Percentiles rank a stretch among this genome's conserved stretches.
phyloP scores from a whole-genome alignment of 1,140 invertebrate genomes.

The Ceratosolen solmsi region DNA sequence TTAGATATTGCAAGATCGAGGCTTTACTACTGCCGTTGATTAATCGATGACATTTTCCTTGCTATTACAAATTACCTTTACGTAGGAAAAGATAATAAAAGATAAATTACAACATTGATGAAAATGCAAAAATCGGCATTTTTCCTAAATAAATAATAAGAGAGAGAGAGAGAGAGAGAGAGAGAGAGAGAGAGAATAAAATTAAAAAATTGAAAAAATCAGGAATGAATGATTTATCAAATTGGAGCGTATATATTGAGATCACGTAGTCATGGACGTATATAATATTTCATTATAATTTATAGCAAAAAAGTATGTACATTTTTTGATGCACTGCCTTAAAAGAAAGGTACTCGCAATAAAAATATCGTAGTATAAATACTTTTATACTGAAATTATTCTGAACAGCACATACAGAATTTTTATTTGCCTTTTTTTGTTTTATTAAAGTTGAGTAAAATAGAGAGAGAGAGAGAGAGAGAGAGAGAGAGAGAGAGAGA shows the following conservation, averaged over 20 bases:
- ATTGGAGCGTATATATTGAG: neutral
- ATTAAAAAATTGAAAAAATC: neutral
- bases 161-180: no score
- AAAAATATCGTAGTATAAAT: neutral
- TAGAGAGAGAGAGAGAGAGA: no score
- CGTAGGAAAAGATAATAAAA: no score
- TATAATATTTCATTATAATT: conserved; percentile 23
- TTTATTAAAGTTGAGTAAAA: neutral
- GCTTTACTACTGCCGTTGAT: no score
- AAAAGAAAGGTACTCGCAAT: neutral
- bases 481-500: no score
- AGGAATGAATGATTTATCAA: conserved; percentile 16
- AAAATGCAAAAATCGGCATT: neutral
- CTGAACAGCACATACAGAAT: neutral
- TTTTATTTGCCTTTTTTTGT: neutral
- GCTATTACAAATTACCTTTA: no score
- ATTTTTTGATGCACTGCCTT: conserved; percentile 15
- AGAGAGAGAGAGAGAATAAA: no score
- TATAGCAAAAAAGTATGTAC: neutral
- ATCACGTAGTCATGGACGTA: neutral
- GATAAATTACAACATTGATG: no score
- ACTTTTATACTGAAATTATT: conserved; percentile 8
- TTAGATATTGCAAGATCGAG: no score
- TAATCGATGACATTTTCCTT: no score
- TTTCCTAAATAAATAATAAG: neutral